phyloP scores from a whole-genome alignment of 2,113 vertebrate species.

The Rhinolophus ferrumequinum region DNA sequence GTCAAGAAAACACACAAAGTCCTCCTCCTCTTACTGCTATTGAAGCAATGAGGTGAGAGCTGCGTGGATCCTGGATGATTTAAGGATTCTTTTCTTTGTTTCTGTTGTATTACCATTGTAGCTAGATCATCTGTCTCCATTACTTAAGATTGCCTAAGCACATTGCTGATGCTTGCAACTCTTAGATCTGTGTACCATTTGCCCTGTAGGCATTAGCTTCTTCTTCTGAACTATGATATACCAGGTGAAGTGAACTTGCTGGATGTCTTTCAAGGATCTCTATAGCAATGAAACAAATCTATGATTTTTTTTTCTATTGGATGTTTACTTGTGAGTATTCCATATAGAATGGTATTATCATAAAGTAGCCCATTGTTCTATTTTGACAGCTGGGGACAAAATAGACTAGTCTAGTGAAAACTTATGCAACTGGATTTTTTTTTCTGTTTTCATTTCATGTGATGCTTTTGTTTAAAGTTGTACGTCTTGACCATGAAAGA shows the following conservation, averaged over 20 bases:
- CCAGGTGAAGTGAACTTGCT: neutral
- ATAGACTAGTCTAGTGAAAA: constrained; percentile 39
- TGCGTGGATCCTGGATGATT: neutral
- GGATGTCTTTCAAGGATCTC: neutral
- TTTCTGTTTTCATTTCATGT: constrained; percentile 59
- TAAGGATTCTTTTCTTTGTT: neutral
- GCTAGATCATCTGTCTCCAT: neutral
- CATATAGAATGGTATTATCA: neutral
- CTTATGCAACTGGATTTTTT: neutral
- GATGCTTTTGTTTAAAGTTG: constrained; percentile 75
- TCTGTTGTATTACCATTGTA: neutral
- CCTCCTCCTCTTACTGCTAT: neutral
- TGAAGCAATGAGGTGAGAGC: neutral
- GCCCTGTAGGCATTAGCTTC: neutral
- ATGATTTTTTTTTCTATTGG: neutral
- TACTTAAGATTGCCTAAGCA: neutral
- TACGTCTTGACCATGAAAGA: constrained; percentile 59
- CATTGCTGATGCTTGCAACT: neutral
- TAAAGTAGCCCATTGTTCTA: constrained; percentile 42
- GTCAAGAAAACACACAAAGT: neutral
- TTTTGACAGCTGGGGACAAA: constrained; percentile 50
- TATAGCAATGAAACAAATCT: neutral
- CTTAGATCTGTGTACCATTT: neutral
- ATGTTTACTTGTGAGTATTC: neutral
- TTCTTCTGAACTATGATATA: neutral